Conservation (phyloP, 2,113 vertebrate genomes). For the Alligator mississippiensis region DNA sequence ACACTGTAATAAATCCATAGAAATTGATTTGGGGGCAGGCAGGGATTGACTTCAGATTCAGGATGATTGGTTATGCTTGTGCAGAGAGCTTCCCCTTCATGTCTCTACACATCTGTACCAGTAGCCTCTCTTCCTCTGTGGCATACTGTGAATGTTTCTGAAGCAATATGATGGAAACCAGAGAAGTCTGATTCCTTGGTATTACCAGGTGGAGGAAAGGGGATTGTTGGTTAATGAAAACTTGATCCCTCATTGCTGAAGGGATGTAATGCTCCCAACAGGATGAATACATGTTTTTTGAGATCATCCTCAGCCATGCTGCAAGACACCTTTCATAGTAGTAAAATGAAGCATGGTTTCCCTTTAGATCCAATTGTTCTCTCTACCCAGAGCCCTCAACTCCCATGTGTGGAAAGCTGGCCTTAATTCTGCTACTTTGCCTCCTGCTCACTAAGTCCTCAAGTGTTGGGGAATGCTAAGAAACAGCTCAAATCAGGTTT, state of each 20-base stretch:
- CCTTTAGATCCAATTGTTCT: background rate
- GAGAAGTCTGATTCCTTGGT: background rate
- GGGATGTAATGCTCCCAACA: background rate
- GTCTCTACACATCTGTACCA: rapidly evolving
- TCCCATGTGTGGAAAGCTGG: background rate
- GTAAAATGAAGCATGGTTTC: background rate
- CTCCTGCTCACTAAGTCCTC: background rate
- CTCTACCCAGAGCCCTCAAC: background rate
- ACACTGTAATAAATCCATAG: background rate
- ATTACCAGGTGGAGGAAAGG: background rate
- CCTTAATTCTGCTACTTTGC: background rate
- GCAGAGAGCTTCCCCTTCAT: background rate
- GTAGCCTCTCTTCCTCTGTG: background rate
- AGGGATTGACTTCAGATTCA: no score
- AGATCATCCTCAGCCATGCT: no score
- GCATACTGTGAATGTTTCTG: background rate
- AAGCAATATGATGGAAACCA: background rate
- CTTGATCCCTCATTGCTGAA: background rate
- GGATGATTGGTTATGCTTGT: background rate
- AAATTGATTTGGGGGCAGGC: background rate
- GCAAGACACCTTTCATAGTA: background rate
- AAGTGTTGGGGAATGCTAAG: background rate
- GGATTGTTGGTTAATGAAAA: background rate
- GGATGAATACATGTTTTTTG: background rate
- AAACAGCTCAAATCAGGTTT: background rate